A percentile compares a stretch with the other conserved stretches of the same genome.
These are phyloP conservation scores for Stegophylla sp. DNA, from an alignment of 2,888 invertebrate species.

Conservation along the genomic window DNA sequence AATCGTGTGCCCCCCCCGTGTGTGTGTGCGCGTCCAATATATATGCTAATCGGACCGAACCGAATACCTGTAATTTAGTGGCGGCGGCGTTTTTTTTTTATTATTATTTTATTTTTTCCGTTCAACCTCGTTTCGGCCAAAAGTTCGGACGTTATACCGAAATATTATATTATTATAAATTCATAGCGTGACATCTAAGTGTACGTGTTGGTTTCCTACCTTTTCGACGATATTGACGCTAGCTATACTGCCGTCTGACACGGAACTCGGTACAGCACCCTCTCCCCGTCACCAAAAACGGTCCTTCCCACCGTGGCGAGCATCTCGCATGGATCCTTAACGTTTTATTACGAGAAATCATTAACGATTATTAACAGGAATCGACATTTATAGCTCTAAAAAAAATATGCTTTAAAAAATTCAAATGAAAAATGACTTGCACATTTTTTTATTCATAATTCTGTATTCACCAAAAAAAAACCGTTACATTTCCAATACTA, in stretches of 20 bases:
- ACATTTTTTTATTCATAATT: too few relatives aligned
- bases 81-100: conserved; percentile 23
- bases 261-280: conserved; percentile 10
- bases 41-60: conserved; percentile 57
- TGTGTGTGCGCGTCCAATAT: too few relatives aligned
- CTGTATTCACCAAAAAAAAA: too few relatives aligned
- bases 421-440: too few relatives aligned
- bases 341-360: too few relatives aligned
- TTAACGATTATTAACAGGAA: too few relatives aligned
- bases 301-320: not conserved
- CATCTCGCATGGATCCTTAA: conserved; percentile 13
- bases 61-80: conserved; percentile 52
- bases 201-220: conserved; percentile 48
- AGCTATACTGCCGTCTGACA: conserved; percentile 49
- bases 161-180: conserved; percentile 39
- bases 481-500: too few relatives aligned
- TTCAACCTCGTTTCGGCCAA: conserved; percentile 43
- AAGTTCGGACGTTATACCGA: conserved; percentile 4
- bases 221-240: conserved; percentile 15
- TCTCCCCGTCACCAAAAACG: too few relatives aligned
- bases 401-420: too few relatives aligned
- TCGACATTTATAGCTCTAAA: too few relatives aligned
- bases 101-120: not conserved
- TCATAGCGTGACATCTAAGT: conserved; percentile 58
- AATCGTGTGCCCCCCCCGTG: not conserved